A percentile compares a stretch with the other conserved stretches of the same genome.
Evolutionary conservation across 2,888 invertebrate genomes (phyloP).

Genomic region (Cryptus viduatorius): DNA sequence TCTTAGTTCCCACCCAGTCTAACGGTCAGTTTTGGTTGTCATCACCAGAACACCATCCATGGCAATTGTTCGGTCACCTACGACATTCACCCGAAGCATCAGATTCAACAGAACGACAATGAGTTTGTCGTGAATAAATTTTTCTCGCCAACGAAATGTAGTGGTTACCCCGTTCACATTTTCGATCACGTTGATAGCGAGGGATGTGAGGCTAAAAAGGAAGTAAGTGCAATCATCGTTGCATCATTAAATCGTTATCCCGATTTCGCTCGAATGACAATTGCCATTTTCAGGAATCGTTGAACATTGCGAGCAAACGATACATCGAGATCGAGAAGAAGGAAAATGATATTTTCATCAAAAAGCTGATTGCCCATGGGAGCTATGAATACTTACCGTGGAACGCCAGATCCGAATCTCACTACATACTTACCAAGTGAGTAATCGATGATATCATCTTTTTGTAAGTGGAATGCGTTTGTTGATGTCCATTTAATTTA

Average conservation of each 20-base stretch:
- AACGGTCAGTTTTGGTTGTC: slow-evolving; percentile 85
- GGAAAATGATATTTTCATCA: slow-evolving; percentile 73
- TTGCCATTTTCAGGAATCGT: background rate
- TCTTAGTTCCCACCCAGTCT: slow-evolving; percentile 64
- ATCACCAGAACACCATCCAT: slow-evolving; percentile 84
- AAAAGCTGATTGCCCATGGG: slow-evolving; percentile 75
- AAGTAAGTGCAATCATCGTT: slow-evolving; percentile 66
- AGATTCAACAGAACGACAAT: slow-evolving; percentile 51
- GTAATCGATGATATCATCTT: slow-evolving; percentile 28
- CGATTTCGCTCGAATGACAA: background rate
- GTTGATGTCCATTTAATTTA: background rate
- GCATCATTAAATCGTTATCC: no score
- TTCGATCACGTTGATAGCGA: slow-evolving; percentile 75
- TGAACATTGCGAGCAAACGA: slow-evolving; percentile 72
- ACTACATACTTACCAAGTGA: slow-evolving; percentile 83
- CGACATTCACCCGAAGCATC: slow-evolving; percentile 76
- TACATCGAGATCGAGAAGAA: slow-evolving; percentile 72
- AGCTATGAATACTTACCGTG: slow-evolving; percentile 80
- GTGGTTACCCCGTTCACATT: slow-evolving; percentile 75
- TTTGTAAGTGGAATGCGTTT: no score
- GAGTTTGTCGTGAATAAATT: slow-evolving; percentile 79
- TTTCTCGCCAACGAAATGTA: slow-evolving; percentile 77
- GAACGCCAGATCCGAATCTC: slow-evolving; percentile 79
- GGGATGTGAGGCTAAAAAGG: slow-evolving; percentile 67
- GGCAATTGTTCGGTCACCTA: slow-evolving; percentile 82